phyloP scores from a whole-genome alignment of 2,797 vertebrate genomes.

The Myiotriccus ornatus region DNA sequence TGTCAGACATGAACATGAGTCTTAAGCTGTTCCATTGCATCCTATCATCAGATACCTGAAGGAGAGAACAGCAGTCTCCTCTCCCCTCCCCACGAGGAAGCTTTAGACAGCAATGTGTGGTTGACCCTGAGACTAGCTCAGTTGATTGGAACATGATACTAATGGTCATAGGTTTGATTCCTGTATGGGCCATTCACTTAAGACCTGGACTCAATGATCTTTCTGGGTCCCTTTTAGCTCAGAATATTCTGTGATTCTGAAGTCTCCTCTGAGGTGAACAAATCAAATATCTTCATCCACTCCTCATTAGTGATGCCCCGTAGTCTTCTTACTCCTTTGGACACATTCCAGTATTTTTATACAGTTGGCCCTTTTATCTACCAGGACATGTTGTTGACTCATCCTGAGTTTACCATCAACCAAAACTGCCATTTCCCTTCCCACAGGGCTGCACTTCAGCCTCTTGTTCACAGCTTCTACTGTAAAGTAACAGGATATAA shows the following conservation, averaged over 20 bases:
- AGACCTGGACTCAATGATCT: not conserved
- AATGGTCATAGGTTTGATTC: not conserved
- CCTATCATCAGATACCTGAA: not conserved
- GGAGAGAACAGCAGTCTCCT: not conserved
- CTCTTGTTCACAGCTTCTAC: not conserved
- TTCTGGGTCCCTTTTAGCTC: not conserved
- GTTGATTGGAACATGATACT: not conserved
- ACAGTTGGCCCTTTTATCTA: not conserved
- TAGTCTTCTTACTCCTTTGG: not conserved
- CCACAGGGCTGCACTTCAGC: not conserved
- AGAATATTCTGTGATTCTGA: not conserved
- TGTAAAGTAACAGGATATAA: not conserved
- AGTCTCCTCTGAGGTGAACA: not conserved
- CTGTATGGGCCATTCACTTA: not conserved
- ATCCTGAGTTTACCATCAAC: not conserved
- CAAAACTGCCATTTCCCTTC: not conserved
- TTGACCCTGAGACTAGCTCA: not conserved
- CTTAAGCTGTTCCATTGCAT: not conserved
- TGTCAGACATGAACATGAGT: not conserved
- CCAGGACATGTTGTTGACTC: not conserved
- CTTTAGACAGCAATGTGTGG: not conserved
- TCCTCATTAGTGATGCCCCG: not conserved
- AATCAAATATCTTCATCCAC: not conserved
- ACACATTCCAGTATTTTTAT: not conserved
- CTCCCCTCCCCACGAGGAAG: not conserved